Conservation (phyloP, 1,140 invertebrate species). For the Adoxophyes honmai region DNA sequence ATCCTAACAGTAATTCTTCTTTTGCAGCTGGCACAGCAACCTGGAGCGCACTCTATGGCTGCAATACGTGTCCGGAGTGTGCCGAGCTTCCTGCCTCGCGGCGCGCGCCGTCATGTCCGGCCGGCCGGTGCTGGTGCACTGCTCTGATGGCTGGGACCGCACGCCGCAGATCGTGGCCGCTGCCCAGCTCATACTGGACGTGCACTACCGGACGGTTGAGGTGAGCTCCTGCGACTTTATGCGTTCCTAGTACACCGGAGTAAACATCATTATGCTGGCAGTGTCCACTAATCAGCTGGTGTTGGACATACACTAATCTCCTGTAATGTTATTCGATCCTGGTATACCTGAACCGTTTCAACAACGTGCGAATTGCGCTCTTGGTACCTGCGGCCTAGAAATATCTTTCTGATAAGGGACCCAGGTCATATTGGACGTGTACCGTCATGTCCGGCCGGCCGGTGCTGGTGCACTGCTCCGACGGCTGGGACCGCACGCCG, state of each 20-base stretch:
- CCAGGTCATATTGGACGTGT: too few species aligned
- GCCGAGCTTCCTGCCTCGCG: constrained; percentile 88
- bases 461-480: constrained; percentile 96
- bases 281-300: too few species aligned
- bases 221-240: constrained; percentile 66
- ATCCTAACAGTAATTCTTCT: too few species aligned
- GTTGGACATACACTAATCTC: too few species aligned
- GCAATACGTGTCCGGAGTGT: constrained; percentile 90
- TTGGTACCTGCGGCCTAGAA: too few species aligned
- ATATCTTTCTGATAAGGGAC: too few species aligned
- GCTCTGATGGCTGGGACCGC: constrained; percentile 98
- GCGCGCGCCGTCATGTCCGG: constrained; percentile 89
- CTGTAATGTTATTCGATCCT: too few species aligned
- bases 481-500: constrained; percentile 98
- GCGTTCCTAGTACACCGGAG: background rate
- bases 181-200: constrained; percentile 94
- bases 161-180: constrained; percentile 96
- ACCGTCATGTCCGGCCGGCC: constrained; percentile 92
- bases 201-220: constrained; percentile 94
- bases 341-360: too few species aligned
- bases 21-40: constrained; percentile 91
- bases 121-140: constrained; percentile 95
- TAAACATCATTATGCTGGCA: too few species aligned
- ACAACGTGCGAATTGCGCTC: too few species aligned
- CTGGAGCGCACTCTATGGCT: constrained; percentile 94